Evolutionary conservation across 1,140 invertebrate genomes (phyloP), one percentile per base, ranked within the genome.

Genomic region (Melipona quadrifasciata): DNA sequence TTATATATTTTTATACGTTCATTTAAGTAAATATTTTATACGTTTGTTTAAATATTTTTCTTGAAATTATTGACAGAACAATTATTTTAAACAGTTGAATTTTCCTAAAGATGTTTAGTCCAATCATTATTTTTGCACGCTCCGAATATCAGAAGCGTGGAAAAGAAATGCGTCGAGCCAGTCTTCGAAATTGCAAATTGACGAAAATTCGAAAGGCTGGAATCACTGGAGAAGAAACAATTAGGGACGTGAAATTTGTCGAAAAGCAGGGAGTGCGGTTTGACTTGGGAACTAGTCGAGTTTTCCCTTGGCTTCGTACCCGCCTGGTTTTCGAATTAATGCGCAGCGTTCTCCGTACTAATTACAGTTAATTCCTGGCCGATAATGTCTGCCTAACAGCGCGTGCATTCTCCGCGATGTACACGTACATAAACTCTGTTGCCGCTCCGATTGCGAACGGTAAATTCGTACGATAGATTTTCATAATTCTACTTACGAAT

Each of bases 241-340:
- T 53, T 68, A 68, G 8, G 1, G 27, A 55, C 6, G 34, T 79
- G 8, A 68, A 79, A 79, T 68, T 79, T n/a, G 47, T 31, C 19
- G 47, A 68, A 24, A 79, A 79, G 19, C 51, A 31, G 11, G 39
- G 24, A 2, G 10, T 10, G 61, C 21, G n/a, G 27, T 67, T 67
- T 51, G 76, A 78, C 61, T 78, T 78, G 61, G 61, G 53, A 78
- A 78, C 61, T 78, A 64, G 76, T 51, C 2, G 76, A 67, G 16
- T 79, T 67, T 64, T 2, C 21, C 14, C 39, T 51, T 53, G 5
- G 6, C 51, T 79, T 34, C 31, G 27, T 65, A 31, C 24, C 47
- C 11, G 21, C 31, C 47, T 5, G 21, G 19, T 53, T 67, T 65
- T 27, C 61, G 27, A 67, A 67, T 78, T 78, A 65, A 65, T 17